Conservation (phyloP, 2,797 vertebrate genomes). For the Cuculus canorus region DNA sequence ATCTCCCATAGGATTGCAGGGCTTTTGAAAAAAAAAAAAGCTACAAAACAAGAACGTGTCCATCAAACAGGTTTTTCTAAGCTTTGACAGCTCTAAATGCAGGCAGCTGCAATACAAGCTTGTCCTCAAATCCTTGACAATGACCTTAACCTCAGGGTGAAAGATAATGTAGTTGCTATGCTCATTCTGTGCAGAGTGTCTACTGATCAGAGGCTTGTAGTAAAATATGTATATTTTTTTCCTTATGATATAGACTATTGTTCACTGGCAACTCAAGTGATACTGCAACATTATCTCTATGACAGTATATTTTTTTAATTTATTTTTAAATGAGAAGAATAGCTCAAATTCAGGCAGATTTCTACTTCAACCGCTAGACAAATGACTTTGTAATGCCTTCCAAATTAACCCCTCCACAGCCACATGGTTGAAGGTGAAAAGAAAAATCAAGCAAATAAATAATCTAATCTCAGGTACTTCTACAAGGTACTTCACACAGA, state of each 20-base stretch:
- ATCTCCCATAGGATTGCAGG: conserved; percentile 39
- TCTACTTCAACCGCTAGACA: neutral
- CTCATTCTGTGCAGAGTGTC: conserved; percentile 61
- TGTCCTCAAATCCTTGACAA: conserved; percentile 75
- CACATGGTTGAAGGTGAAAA: neutral
- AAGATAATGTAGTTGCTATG: conserved; percentile 75
- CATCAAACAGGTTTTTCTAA: conserved; percentile 68
- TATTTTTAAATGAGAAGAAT: conserved; percentile 20
- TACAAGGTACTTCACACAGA: neutral
- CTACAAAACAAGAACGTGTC: conserved; percentile 41
- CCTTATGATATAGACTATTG: conserved; percentile 59
- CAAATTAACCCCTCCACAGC: conserved; percentile 42
- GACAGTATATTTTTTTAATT: conserved; percentile 27
- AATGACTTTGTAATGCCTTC: conserved; percentile 17
- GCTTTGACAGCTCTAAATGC: conserved; percentile 73
- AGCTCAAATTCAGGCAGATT: conserved; percentile 21
- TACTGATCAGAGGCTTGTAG: conserved; percentile 68
- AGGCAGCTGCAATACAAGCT: conserved; percentile 72
- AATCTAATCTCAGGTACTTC: neutral
- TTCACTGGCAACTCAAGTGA: conserved; percentile 61
- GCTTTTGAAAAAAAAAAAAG: neutral
- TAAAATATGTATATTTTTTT: conserved; percentile 68
- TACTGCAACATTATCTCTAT: conserved; percentile 57
- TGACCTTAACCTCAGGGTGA: conserved; percentile 74
- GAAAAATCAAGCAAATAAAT: neutral